Evolutionary conservation across 1,140 invertebrate species (phyloP), one percentile per base, ranked within the genome.

Genomic region (Diorhabda carinulata): DNA sequence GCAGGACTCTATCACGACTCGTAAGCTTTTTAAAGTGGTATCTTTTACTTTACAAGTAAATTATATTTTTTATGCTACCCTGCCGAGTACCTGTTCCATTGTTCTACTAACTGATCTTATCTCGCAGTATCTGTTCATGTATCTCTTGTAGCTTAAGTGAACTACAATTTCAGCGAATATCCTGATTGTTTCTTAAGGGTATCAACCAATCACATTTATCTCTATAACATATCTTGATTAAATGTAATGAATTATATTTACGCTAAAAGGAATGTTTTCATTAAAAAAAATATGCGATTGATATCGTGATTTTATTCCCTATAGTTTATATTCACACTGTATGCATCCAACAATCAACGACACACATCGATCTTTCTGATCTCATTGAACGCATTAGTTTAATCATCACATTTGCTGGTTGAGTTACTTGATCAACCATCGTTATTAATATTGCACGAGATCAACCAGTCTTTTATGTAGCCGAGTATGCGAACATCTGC

Each of bases 391-490:
- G 44, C 61, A 62, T 62, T 62, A 43, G 44, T 43, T 41, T 62
- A 62, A 62, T 62, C 61, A 62, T 62, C 43, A 43, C 41, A 62
- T 62, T 62, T 62, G 43, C 61, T 62, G 61, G 61, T 62, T 62
- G 61, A 10, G 43, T 62, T 62, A n/a, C 61, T 47, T 43, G 61
- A 62, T 43, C 61, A n/a, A 43, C 61, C 61, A 62, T 43, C 61
- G 61, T 43, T 62, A 62, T 62, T 62, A 62, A 62, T 62, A 62
- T 62, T 62, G 61, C 42, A 62, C 61, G 43, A 62, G 61, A 62
- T 56, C 6, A 25, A 25, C 3, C 47, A 43, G 43, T 41, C 61
- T 62, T 62, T 62, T 43, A 62, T 62, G 61, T 62, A 9, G 41
- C 43, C 61, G 61, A 62, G 61, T 43, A 9, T 41, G 8, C 43